Conservation (phyloP, 2,888 invertebrate species). For the Melinaea marsaeus region DNA sequence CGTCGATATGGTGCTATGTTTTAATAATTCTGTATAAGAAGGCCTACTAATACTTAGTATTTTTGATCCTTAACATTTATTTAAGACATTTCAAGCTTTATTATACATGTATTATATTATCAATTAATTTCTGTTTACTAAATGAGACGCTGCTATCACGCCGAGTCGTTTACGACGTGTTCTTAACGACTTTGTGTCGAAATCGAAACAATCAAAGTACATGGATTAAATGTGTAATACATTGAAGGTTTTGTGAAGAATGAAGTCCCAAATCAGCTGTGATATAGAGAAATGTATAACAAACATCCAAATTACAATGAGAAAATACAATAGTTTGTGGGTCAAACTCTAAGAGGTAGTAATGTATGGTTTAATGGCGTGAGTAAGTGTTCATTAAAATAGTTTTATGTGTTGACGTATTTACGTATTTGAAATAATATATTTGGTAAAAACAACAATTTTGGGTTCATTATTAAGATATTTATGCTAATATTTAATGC, state of each 20-base stretch:
- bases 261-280: not conserved
- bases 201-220: slow-evolving; percentile 26
- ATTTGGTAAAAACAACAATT: not conserved
- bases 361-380: slow-evolving; percentile 45
- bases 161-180: slow-evolving; percentile 48
- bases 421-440: not conserved
- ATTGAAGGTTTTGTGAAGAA: slow-evolving; percentile 7
- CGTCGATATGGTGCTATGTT: slow-evolving; percentile 21
- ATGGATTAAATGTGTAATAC: not conserved
- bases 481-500: not conserved
- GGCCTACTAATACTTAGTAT: not conserved
- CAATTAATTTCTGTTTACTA: slow-evolving; percentile 39
- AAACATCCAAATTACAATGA: slow-evolving; percentile 2
- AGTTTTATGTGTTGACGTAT: slow-evolving; percentile 47
- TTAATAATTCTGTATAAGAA: slow-evolving; percentile 3
- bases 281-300: slow-evolving; percentile 14
- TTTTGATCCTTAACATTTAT: not conserved
- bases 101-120: slow-evolving; percentile 16
- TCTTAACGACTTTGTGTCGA: slow-evolving; percentile 42
- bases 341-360: slow-evolving; percentile 16
- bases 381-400: slow-evolving; percentile 54
- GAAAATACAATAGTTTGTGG: slow-evolving; percentile 3
- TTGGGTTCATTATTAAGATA: no score
- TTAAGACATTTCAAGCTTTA: not conserved
- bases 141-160: slow-evolving; percentile 41